phyloP scores from a whole-genome alignment of 2,113 vertebrate genomes.

The Pelobates fuscus region DNA sequence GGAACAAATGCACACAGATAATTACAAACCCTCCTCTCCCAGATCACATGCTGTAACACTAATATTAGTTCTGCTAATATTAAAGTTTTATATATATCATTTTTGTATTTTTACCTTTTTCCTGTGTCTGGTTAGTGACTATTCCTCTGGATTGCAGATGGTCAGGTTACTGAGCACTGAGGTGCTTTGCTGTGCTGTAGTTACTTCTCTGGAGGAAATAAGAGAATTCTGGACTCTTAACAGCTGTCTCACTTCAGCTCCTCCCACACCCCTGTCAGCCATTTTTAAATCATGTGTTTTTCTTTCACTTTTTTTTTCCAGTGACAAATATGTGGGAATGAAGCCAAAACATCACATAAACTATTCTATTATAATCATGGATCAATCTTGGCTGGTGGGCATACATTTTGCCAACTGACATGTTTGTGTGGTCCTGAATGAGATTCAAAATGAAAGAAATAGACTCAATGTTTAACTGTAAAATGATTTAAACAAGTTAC shows the following conservation, averaged over 20 bases:
- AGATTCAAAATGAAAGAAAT: neutral
- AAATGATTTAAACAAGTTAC: neutral
- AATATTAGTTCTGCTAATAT: too few species aligned
- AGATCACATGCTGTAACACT: too few species aligned
- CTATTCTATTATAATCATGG: neutral
- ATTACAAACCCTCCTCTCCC: too few species aligned
- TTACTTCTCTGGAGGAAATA: constrained; percentile 15
- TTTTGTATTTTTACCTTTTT: constrained; percentile 42
- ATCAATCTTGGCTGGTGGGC: neutral
- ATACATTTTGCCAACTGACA: too few species aligned
- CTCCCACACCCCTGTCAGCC: constrained; percentile 27
- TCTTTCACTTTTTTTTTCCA: constrained; percentile 25
- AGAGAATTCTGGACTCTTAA: constrained; percentile 16
- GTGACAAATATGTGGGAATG: constrained; percentile 40
- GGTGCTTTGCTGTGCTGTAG: neutral
- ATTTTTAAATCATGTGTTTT: constrained; percentile 46
- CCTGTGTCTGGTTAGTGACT: neutral
- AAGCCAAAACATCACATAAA: neutral
- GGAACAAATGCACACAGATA: too few species aligned
- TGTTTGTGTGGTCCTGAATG: too few species aligned
- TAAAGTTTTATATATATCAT: too few species aligned
- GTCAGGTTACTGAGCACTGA: neutral
- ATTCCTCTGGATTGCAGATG: constrained; percentile 12
- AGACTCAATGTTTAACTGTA: neutral
- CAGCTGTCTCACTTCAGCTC: constrained; percentile 39